Evolutionary conservation across 2,797 vertebrate species (phyloP).

Genomic region (Notoglanidium macrostoma): DNA sequence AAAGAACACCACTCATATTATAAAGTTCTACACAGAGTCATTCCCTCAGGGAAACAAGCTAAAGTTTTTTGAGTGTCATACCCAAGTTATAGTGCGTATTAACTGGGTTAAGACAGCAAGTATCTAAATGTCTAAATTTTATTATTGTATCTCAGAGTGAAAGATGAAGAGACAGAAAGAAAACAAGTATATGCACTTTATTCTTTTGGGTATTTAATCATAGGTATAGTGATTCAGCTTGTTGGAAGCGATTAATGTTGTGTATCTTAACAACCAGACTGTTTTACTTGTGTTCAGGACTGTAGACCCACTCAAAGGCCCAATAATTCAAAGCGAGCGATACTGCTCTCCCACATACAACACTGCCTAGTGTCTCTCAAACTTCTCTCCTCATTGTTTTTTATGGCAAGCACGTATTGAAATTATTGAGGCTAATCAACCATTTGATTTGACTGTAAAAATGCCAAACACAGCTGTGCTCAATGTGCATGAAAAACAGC

Average conservation of each 20-base stretch:
- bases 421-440: background rate
- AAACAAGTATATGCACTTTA: background rate
- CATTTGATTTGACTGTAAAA: constrained; percentile 13
- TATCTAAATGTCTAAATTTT: background rate
- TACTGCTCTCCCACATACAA: constrained; percentile 19
- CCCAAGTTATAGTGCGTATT: background rate
- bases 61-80: background rate
- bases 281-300: constrained; percentile 27
- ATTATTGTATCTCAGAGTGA: background rate
- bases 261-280: constrained; percentile 38
- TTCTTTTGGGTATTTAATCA: background rate
- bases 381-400: constrained; percentile 6
- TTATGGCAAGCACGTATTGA: background rate
- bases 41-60: background rate
- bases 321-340: constrained; percentile 26
- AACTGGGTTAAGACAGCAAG: background rate
- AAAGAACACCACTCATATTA: background rate
- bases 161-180: background rate
- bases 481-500: constrained; percentile 4
- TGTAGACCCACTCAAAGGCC: background rate
- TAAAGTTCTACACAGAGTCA: background rate
- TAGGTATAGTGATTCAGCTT: background rate
- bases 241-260: constrained; percentile 18
- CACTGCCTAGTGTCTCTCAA: constrained; percentile 5
- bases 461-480: background rate